Percentiles rank a stretch among this genome's conserved stretches.
phyloP scores from a whole-genome alignment of 2,888 invertebrate species.

The Hydrotaea cyrtoneurina region DNA sequence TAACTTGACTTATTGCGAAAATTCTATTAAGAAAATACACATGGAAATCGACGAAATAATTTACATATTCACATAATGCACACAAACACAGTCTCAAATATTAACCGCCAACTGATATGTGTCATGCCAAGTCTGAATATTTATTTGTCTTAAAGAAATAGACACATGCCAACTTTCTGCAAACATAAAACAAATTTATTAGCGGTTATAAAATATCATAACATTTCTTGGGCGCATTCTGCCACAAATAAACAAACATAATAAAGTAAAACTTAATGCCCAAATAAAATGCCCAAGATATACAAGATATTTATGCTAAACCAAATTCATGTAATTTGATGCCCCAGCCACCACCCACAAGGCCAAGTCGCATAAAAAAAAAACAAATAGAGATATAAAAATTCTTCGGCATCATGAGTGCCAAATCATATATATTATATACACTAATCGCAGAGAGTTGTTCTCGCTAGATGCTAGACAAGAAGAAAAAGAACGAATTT shows the following conservation, averaged over 20 bases:
- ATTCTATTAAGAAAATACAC: no score
- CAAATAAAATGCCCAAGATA: background rate
- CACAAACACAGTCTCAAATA: no score
- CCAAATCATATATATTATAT: slow-evolving; percentile 25
- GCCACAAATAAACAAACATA: slow-evolving; percentile 14
- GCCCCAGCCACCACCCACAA: slow-evolving; percentile 15
- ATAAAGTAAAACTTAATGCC: slow-evolving; percentile 2
- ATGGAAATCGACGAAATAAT: no score
- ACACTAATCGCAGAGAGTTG: slow-evolving; percentile 4
- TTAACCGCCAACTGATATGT: no score
- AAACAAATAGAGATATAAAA: slow-evolving; percentile 30
- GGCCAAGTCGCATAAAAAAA: slow-evolving; percentile 26
- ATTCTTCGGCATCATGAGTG: background rate
- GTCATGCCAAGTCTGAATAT: no score
- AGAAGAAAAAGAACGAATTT: slow-evolving; percentile 41
- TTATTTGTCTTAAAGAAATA: no score
- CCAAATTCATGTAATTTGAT: slow-evolving; percentile 18
- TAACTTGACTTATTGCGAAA: no score
- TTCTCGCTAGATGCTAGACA: no score
- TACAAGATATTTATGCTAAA: background rate
- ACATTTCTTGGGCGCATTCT: background rate
- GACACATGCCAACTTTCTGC: background rate
- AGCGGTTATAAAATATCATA: background rate
- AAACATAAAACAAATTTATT: background rate
- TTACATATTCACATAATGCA: no score